Evolutionary conservation across 2,888 invertebrate species (phyloP).

Genomic region (Palloptera scutellata): DNA sequence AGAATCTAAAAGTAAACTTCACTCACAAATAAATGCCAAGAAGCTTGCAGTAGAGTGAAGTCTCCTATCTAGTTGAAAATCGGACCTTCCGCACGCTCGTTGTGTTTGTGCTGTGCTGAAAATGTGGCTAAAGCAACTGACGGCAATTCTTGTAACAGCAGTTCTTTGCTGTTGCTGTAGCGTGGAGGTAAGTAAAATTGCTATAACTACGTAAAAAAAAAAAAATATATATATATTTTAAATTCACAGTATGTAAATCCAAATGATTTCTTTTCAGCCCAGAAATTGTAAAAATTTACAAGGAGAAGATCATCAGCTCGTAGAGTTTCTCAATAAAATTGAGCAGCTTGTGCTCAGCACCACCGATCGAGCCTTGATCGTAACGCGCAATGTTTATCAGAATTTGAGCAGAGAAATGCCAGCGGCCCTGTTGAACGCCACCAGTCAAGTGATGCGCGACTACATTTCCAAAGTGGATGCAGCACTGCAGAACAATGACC

Average conservation of each 20-base stretch:
- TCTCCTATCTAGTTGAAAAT: no score
- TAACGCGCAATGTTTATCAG: conserved; percentile 38
- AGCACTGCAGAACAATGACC: conserved; percentile 23
- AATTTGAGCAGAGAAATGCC: conserved; percentile 35
- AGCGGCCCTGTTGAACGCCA: conserved; percentile 26
- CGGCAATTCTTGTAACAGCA: conserved; percentile 5
- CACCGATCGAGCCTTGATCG: conserved; percentile 38
- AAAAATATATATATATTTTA: no score
- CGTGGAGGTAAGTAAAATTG: no score
- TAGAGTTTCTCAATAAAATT: conserved; percentile 30
- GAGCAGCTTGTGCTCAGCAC: conserved; percentile 41
- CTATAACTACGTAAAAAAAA: no score
- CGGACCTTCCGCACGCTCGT: no score
- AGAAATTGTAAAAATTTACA: background rate
- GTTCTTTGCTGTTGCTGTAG: background rate
- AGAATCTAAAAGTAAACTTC: no score
- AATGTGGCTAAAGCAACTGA: conserved; percentile 13
- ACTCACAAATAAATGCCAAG: no score
- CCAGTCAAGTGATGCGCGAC: conserved; percentile 31
- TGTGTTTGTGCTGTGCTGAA: conserved; percentile 12
- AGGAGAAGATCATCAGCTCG: background rate
- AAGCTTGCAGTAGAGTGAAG: no score
- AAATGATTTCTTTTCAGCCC: no score
- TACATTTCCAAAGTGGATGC: conserved; percentile 35
- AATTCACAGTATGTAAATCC: no score